A percentile compares a stretch with the other conserved stretches of the same genome.
Evolutionary conservation across 2,888 invertebrate species (phyloP).

Genomic region (Agriotes lineatus): DNA sequence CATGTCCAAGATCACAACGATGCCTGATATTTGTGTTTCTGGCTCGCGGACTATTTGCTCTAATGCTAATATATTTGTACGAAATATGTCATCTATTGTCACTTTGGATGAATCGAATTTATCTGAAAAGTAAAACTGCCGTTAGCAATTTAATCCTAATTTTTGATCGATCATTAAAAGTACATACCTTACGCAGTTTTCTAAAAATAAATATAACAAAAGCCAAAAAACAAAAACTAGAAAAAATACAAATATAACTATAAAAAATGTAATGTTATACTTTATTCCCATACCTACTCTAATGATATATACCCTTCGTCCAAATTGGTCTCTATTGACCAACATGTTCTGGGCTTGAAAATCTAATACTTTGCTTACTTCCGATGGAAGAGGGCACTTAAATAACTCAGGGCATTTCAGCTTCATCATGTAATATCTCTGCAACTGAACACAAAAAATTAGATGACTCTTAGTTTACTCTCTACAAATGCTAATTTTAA

Average conservation of each 20-base stretch:
- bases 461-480: too few species aligned
- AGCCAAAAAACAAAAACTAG: too few species aligned
- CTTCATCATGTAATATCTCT: conserved; percentile 66
- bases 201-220: too few species aligned
- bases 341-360: conserved; percentile 66
- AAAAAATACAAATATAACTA: too few species aligned
- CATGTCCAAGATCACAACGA: conserved; percentile 66
- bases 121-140: too few species aligned
- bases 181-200: too few species aligned
- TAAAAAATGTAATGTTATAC: too few species aligned
- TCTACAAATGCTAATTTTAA: too few species aligned
- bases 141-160: too few species aligned
- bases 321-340: conserved; percentile 62
- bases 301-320: conserved; percentile 65
- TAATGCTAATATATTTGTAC: conserved; percentile 68
- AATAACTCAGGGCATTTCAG: conserved; percentile 65
- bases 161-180: too few species aligned
- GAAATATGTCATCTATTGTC: conserved; percentile 68
- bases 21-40: conserved; percentile 71
- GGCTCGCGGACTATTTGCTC: conserved; percentile 69
- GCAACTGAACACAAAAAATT: conserved; percentile 62
- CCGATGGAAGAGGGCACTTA: conserved; percentile 62
- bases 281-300: conserved; percentile 65
- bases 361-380: conserved; percentile 61
- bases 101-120: conserved; percentile 66